Conservation (phyloP, 1,140 invertebrate genomes). For the Copidosoma floridanum region DNA sequence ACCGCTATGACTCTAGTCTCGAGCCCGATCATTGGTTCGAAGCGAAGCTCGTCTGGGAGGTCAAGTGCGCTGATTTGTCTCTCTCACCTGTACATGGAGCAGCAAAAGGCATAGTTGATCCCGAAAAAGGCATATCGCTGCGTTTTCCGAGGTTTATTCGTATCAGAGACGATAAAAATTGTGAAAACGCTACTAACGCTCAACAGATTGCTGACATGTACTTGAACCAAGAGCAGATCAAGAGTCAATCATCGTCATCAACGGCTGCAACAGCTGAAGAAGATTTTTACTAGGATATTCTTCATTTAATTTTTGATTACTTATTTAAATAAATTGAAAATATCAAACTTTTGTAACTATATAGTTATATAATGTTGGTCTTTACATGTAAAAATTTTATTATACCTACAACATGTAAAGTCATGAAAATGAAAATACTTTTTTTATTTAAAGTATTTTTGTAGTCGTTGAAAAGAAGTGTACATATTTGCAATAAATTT, state of each 20-base stretch:
- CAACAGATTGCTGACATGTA: constrained; percentile 84
- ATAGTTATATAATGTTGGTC: no score
- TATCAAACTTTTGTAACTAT: no score
- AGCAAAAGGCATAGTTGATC: constrained; percentile 84
- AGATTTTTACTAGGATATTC: constrained; percentile 65
- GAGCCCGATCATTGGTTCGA: constrained; percentile 97
- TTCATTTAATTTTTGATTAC: no score
- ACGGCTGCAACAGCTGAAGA: constrained; percentile 55
- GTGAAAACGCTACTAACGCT: constrained; percentile 90
- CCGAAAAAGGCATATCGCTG: constrained; percentile 91
- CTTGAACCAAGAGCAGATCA: constrained; percentile 87
- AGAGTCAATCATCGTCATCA: constrained; percentile 64
- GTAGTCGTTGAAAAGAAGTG: no score
- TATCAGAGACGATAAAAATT: constrained; percentile 90
- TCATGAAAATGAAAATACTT: no score
- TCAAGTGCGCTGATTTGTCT: constrained; percentile 97
- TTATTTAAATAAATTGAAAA: no score
- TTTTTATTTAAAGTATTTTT: no score
- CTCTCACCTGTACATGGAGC: constrained; percentile 93
- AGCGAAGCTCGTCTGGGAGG: constrained; percentile 91
- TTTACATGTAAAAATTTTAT: no score
- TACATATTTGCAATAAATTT: no score
- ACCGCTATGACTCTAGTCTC: constrained; percentile 72
- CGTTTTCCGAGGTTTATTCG: constrained; percentile 93
- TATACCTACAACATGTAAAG: no score